A percentile compares a stretch with the other conserved stretches of the same genome.
Evolutionary conservation across 2,113 vertebrate species (phyloP).

Genomic region (Leuciscus idus): DNA sequence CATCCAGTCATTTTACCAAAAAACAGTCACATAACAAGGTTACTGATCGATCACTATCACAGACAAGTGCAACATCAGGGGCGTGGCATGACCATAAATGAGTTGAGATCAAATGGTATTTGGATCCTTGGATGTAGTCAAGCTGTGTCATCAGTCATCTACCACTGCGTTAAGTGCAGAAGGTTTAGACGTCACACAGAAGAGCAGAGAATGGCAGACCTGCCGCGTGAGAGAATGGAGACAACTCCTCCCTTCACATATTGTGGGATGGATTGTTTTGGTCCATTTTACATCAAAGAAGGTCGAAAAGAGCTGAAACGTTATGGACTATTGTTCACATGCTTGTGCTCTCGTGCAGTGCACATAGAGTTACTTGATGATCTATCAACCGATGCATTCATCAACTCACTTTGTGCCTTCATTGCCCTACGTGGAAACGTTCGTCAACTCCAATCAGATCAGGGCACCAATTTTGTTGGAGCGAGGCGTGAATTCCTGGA

Average conservation of each 20-base stretch:
- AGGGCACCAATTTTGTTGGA: slow-evolving; percentile 53
- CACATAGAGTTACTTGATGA: slow-evolving; percentile 51
- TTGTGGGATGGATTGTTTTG: slow-evolving; percentile 15
- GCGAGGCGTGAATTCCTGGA: slow-evolving; percentile 47
- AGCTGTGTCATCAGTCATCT: slow-evolving; percentile 35
- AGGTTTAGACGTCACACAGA: neutral
- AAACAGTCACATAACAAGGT: too few relatives aligned
- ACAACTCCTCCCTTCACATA: neutral
- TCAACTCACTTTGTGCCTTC: slow-evolving; percentile 44
- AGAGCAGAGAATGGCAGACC: slow-evolving; percentile 16
- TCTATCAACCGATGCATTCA: slow-evolving; percentile 49
- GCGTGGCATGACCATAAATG: too few relatives aligned
- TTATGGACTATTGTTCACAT: slow-evolving; percentile 44
- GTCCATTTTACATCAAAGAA: neutral
- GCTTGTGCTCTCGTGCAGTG: slow-evolving; percentile 36
- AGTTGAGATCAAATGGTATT: slow-evolving; percentile 10
- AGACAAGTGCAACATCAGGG: too few relatives aligned
- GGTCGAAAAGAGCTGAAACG: slow-evolving; percentile 20
- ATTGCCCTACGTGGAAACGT: slow-evolving; percentile 48
- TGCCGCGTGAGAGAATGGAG: slow-evolving; percentile 1
- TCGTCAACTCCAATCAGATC: slow-evolving; percentile 39
- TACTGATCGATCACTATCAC: too few relatives aligned
- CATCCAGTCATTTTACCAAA: too few relatives aligned
- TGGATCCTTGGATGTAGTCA: slow-evolving; percentile 23
- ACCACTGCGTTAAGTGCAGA: slow-evolving; percentile 8